Evolutionary conservation across 2,888 invertebrate genomes (phyloP).

Genomic region (Eretmocerus hayati): DNA sequence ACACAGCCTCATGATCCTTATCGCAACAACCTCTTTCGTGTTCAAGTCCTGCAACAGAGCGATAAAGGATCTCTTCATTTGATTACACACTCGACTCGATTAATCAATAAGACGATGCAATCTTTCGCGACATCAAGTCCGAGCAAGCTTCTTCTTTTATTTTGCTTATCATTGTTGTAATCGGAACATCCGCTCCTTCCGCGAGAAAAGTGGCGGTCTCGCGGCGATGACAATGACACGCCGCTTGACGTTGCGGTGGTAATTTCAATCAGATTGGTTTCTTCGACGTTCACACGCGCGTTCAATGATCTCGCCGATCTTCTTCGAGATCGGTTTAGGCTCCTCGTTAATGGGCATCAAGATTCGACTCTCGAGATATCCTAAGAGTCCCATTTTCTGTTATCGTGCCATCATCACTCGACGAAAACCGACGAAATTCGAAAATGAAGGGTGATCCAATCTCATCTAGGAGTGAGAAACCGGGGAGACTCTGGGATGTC

Average conservation of each 20-base stretch:
- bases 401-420: too few relatives aligned
- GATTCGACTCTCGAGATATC: too few relatives aligned
- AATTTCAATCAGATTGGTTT: conserved; percentile 13
- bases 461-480: too few relatives aligned
- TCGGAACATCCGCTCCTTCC: neutral
- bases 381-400: too few relatives aligned
- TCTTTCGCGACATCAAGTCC: neutral
- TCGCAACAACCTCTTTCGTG: conserved; percentile 30
- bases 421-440: too few relatives aligned
- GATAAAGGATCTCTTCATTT: conserved; percentile 1
- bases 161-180: neutral
- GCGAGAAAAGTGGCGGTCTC: conserved; percentile 19
- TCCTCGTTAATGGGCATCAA: neutral
- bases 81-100: neutral
- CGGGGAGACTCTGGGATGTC: too few relatives aligned
- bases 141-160: neutral
- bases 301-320: conserved; percentile 9
- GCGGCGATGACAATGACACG: conserved; percentile 14
- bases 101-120: neutral
- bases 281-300: conserved; percentile 11
- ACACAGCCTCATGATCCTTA: conserved; percentile 39
- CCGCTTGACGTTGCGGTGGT: conserved; percentile 6
- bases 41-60: conserved; percentile 26
- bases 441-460: too few relatives aligned
- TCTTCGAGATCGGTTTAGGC: neutral